Evolutionary conservation across 2,113 vertebrate genomes (phyloP), one percentile per base, ranked within the genome.

Genomic region (Scomber colias): DNA sequence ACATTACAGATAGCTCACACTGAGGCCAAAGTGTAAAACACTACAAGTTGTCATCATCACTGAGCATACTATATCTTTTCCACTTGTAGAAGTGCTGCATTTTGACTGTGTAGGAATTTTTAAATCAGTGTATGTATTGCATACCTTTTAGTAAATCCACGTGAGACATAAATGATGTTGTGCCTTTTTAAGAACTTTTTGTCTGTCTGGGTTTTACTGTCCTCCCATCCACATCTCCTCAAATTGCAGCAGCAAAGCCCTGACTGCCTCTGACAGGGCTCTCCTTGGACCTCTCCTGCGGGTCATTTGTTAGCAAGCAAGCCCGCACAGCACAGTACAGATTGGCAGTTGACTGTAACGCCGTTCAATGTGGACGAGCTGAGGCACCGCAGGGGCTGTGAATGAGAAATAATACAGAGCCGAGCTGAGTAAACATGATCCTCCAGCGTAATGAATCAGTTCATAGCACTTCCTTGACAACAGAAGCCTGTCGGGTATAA

Each of bases 351-450:
- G 84, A 75, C 75, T 79, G 76, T 77, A 85, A 82, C 84, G 15
- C 13, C 40, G 85, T 87, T 90, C 83, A 82, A 70, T 75, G 84
- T 65, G 77, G 85, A 76, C 74, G 40, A 85, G 79, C 87, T 54
- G 10, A 24, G 69, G 59, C 77, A 83, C 85, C 76, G 21, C 30
- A 44, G 83, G 84, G 84, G 79, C 83, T 75, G 66, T 44, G 83
- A 68, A 81, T 84, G 83, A 89, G 84, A 83, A 92, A 89, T 87
- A 86, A 89, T 62, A 89, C 79, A 77, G 75, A 88, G 76, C 30
- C 53, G 75, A 87, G 84, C 78, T 75, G 92, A 77, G 88, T 88
- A 92, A 92, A 92, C 85, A 91, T 16, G 71, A 88, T 86, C 87
- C 89, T 78, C 67, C n/a, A 24, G 82, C 45, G 65, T 81, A 84